phyloP scores from a whole-genome alignment of 2,888 invertebrate species.

The Acrobasis consociella region DNA sequence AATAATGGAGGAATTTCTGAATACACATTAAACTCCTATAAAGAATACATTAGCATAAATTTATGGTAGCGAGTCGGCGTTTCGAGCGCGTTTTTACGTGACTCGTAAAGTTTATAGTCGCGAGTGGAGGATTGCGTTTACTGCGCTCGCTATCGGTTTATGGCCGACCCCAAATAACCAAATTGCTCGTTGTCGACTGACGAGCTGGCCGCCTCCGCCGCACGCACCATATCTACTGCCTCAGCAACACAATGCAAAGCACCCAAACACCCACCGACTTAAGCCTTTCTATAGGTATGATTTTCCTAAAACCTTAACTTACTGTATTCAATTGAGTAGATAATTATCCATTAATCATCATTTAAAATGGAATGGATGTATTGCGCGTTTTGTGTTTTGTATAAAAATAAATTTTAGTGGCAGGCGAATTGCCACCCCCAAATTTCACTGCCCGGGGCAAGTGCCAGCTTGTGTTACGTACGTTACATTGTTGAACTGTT shows the following conservation, averaged over 20 bases:
- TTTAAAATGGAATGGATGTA: too few species aligned
- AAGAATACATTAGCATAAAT: slow-evolving; percentile 84
- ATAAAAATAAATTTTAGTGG: not conserved
- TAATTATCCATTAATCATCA: too few species aligned
- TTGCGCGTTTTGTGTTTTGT: too few species aligned
- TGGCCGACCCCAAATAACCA: slow-evolving; percentile 80
- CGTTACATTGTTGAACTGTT: too few species aligned
- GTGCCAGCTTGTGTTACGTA: too few species aligned
- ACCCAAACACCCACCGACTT: not conserved
- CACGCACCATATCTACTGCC: slow-evolving; percentile 15
- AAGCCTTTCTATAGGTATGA: too few species aligned
- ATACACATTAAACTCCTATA: slow-evolving; percentile 83
- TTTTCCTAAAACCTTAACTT: too few species aligned
- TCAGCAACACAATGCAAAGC: not conserved
- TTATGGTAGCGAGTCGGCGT: slow-evolving; percentile 81
- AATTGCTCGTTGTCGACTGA: slow-evolving; percentile 70
- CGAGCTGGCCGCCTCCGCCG: slow-evolving; percentile 39
- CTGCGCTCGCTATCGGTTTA: slow-evolving; percentile 80
- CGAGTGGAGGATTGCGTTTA: slow-evolving; percentile 82
- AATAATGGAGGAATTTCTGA: slow-evolving; percentile 82
- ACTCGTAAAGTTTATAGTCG: slow-evolving; percentile 83
- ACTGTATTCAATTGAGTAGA: too few species aligned
- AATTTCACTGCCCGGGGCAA: not conserved
- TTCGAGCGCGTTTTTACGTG: slow-evolving; percentile 82
- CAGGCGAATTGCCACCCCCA: not conserved